phyloP scores from a whole-genome alignment of 2,888 invertebrate genomes.

The Dioctria linearis region DNA sequence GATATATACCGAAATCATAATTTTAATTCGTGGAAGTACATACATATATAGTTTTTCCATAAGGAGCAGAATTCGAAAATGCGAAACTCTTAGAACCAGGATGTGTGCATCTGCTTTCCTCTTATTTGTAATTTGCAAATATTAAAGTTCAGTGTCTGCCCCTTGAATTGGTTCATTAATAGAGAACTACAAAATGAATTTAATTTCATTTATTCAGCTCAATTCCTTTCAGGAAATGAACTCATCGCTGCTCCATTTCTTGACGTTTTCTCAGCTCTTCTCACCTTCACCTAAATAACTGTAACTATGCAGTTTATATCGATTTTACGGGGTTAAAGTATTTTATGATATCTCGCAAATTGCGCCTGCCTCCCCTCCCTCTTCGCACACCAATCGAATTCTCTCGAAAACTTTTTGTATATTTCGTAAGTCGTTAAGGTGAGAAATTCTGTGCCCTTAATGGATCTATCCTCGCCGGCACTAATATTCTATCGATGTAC shows the following conservation, averaged over 20 bases:
- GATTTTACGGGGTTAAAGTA: conserved; percentile 17
- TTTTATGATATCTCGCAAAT: conserved; percentile 5
- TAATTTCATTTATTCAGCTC: conserved; percentile 32
- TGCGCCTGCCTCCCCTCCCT: background rate
- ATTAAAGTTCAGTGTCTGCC: background rate
- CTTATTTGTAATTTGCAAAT: too few relatives aligned
- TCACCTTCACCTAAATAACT: conserved; percentile 14
- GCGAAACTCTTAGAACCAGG: too few relatives aligned
- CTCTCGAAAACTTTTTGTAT: conserved; percentile 4
- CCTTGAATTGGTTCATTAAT: background rate
- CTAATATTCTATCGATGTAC: background rate
- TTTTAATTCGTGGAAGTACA: too few relatives aligned
- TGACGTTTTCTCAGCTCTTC: background rate
- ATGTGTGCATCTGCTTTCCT: too few relatives aligned
- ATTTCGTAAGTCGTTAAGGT: conserved; percentile 7
- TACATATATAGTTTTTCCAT: too few relatives aligned
- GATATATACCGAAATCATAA: too few relatives aligned
- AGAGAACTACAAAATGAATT: conserved; percentile 16
- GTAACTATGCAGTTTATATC: background rate
- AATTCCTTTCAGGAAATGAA: conserved; percentile 24
- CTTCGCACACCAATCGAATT: background rate
- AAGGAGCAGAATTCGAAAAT: too few relatives aligned
- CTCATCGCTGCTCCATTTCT: background rate
- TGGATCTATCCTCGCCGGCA: background rate
- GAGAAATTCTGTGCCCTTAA: background rate